phyloP scores from a whole-genome alignment of 2,888 invertebrate species.

The Mycalesis mineus region DNA sequence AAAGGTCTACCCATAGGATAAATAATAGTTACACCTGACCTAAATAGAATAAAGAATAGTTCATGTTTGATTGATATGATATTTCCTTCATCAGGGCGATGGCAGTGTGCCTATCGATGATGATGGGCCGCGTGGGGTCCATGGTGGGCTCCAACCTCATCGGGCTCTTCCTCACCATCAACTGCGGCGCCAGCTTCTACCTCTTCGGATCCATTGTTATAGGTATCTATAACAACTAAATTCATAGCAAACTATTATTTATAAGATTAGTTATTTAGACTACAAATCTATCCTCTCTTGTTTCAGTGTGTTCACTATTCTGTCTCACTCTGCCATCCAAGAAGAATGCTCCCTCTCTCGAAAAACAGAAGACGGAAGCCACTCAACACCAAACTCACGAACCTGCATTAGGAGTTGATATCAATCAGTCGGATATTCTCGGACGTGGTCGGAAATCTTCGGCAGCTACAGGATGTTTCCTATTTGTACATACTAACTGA shows the following conservation, averaged over 20 bases:
- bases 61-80: not conserved
- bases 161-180: slow-evolving; percentile 79
- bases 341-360: slow-evolving; percentile 36
- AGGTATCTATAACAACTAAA: slow-evolving; percentile 46
- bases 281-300: not conserved
- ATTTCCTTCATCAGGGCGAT: slow-evolving; percentile 68
- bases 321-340: slow-evolving; percentile 61
- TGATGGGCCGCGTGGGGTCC: slow-evolving; percentile 82
- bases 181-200: slow-evolving; percentile 81
- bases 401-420: slow-evolving; percentile 55
- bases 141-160: slow-evolving; percentile 82
- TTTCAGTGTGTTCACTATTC: slow-evolving; percentile 55
- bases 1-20: too few species aligned
- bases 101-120: slow-evolving; percentile 81
- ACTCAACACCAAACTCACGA: slow-evolving; percentile 59
- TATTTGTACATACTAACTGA: too few species aligned
- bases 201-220: slow-evolving; percentile 76
- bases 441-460: slow-evolving; percentile 1
- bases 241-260: too few species aligned
- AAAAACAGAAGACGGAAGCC: slow-evolving; percentile 42
- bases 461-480: slow-evolving; percentile 3
- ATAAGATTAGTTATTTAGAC: too few species aligned
- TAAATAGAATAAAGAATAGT: too few species aligned
- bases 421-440: slow-evolving; percentile 20
- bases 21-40: too few species aligned